Base-by-base conservation (phyloP, 2,113 vertebrate genomes). In the Nothobranchius furzeri region DNA sequence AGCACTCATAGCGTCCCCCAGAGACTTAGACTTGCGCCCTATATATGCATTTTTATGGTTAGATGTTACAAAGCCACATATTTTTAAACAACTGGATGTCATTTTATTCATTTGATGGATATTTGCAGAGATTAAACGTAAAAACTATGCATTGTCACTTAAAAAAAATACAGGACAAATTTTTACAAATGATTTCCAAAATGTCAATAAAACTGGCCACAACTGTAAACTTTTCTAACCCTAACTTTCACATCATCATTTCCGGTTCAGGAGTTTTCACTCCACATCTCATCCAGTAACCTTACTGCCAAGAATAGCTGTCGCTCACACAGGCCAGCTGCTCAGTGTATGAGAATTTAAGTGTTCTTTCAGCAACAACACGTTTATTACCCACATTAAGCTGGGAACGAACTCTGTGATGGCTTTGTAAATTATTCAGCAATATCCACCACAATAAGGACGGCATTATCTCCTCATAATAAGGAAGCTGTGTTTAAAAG, bases 371-470 rank as follows among this genome's bases (percentile, higher is more conserved):
- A 37, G 54, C 63, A 52, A 49, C 43, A 0, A 70, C 46, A 42
- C 49, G 67, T 76, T 73, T 48, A 68, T 61, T 52, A 49, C 48
- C 57, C 57, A 68, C 47, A 68, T 68, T 51, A 66, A 65, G 69
- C 12, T 51, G 24, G 20, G 64, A 60, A 70, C 17, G 13, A 17
- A n/a, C 30, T 56, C 24, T 48, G 12, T 43, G 42, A 52, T 42
- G 42, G 24, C 45, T 64, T 46, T 70, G 57, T 63, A 56, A 79
- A 79, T 72, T 75, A 77, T 72, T 53, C 60, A 37, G 15, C 6
- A 24, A 68, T 73, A 52, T 58, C 46, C 8, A 64, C 37, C 48
- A 70, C 36, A 60, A 69, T 15, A 43, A 60, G 46, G 64, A 64
- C 54, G 48, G 40, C 52, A 75, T 64, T 60, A 64, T 80, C 50